These are phyloP conservation scores for Coelogynopora nodosa DNA, from an alignment of 2,888 invertebrate species.

Conservation along the genomic window DNA sequence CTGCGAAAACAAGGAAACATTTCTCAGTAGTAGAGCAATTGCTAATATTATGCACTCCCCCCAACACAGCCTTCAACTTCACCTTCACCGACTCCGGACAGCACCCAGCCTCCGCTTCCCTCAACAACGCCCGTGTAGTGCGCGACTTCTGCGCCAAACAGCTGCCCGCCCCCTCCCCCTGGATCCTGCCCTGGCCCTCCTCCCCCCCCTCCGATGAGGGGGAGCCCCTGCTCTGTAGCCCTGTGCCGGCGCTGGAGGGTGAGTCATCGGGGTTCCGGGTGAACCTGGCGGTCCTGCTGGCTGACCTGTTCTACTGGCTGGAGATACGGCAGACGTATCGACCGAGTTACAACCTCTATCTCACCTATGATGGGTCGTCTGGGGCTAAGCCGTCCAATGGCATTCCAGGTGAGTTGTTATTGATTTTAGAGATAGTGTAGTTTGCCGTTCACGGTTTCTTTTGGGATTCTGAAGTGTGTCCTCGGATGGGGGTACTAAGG, in stretches of 20 bases:
- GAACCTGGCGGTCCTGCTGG: neutral
- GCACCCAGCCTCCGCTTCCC: neutral
- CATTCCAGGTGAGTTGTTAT: neutral
- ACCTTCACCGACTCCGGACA: neutral
- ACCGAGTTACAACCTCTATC: constrained; percentile 2
- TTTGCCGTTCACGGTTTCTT: too few relatives aligned
- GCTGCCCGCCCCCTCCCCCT: neutral
- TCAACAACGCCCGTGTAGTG: neutral
- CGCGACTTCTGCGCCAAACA: constrained; percentile 1
- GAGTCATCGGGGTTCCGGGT: neutral
- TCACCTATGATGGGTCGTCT: neutral
- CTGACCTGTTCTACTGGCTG: constrained; percentile 3
- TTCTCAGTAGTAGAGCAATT: too few relatives aligned
- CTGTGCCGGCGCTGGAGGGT: neutral
- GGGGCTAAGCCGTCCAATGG: neutral
- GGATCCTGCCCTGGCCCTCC: neutral
- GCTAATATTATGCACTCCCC: too few relatives aligned
- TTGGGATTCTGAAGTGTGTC: too few relatives aligned
- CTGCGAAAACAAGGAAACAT: too few relatives aligned
- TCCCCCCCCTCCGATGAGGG: neutral
- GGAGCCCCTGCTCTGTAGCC: neutral
- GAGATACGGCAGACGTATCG: neutral
- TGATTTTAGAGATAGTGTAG: too few relatives aligned
- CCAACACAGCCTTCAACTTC: neutral
- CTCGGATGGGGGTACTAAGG: too few relatives aligned